Evolutionary conservation across 2,113 vertebrate species (phyloP).

Genomic region (Onychorhynchus coronatus): DNA sequence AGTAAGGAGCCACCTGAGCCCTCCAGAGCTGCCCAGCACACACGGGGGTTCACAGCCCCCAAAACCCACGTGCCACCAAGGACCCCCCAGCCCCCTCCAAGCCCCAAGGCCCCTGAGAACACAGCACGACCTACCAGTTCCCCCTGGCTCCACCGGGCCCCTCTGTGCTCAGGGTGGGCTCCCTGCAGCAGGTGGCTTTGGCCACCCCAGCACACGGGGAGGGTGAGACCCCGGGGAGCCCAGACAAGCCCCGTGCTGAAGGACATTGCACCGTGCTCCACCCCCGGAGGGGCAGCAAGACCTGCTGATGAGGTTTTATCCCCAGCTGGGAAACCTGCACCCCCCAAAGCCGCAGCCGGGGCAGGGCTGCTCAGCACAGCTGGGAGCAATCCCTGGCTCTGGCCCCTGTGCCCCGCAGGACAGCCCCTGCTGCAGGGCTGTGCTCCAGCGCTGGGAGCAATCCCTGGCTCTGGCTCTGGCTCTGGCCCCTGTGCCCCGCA

Average conservation of each 20-base stretch:
- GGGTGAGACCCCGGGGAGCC: neutral
- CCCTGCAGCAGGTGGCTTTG: neutral
- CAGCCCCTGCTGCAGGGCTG: too few species aligned
- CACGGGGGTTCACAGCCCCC: too few species aligned
- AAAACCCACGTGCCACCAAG: neutral
- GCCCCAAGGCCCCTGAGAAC: too few species aligned
- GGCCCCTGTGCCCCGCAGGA: neutral
- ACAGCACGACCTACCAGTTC: neutral
- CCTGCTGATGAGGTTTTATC: neutral
- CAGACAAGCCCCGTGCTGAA: neutral
- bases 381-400: neutral
- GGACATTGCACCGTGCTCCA: neutral
- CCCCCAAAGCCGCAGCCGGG: neutral
- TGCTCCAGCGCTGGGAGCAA: too few species aligned
- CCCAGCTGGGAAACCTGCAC: neutral
- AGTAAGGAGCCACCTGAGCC: neutral
- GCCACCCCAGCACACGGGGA: neutral
- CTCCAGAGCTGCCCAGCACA: neutral
- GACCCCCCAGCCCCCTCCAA: neutral
- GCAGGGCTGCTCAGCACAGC: neutral
- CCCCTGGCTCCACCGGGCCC: neutral
- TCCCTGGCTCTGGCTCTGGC: too few species aligned
- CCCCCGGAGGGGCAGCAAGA: fast-evolving
- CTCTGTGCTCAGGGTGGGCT: neutral
- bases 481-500: too few species aligned